Evolutionary conservation across 1,140 invertebrate genomes (phyloP).

Genomic region (Ostrea denselamellosa): DNA sequence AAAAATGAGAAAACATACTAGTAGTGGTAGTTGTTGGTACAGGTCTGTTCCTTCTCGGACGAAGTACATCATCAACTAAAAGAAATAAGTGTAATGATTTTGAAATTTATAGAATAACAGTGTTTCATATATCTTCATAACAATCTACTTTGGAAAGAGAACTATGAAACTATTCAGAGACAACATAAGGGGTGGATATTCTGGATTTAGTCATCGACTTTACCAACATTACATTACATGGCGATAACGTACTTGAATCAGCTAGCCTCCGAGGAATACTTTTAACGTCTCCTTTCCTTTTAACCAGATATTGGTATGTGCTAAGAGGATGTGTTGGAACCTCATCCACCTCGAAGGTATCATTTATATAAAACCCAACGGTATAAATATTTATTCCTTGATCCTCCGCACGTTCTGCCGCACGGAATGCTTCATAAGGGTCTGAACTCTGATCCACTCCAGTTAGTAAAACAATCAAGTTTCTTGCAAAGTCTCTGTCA

Average conservation of each 20-base stretch:
- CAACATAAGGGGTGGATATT: no score
- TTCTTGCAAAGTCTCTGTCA: slow-evolving; percentile 64
- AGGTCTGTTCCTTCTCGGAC: background rate
- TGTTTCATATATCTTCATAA: background rate
- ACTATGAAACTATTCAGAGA: no score
- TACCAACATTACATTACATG: background rate
- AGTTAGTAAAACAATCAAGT: slow-evolving; percentile 67
- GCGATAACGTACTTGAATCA: background rate
- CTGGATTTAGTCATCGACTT: no score
- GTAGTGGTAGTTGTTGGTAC: background rate
- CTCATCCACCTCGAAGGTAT: slow-evolving; percentile 63
- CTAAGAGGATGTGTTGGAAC: slow-evolving; percentile 60
- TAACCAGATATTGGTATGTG: slow-evolving; percentile 55
- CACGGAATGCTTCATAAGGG: slow-evolving; percentile 43
- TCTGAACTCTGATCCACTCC: slow-evolving; percentile 62
- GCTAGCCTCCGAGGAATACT: background rate
- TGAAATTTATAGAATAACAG: background rate
- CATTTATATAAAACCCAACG: slow-evolving; percentile 62
- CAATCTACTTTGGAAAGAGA: background rate
- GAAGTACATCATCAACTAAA: background rate
- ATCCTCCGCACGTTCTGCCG: slow-evolving; percentile 59
- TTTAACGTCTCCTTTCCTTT: slow-evolving; percentile 50
- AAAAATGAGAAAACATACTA: background rate
- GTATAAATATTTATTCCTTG: slow-evolving; percentile 61
- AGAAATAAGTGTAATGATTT: background rate